Base-by-base conservation (phyloP, 2,888 invertebrate genomes). In the Osmoderma eremita region DNA sequence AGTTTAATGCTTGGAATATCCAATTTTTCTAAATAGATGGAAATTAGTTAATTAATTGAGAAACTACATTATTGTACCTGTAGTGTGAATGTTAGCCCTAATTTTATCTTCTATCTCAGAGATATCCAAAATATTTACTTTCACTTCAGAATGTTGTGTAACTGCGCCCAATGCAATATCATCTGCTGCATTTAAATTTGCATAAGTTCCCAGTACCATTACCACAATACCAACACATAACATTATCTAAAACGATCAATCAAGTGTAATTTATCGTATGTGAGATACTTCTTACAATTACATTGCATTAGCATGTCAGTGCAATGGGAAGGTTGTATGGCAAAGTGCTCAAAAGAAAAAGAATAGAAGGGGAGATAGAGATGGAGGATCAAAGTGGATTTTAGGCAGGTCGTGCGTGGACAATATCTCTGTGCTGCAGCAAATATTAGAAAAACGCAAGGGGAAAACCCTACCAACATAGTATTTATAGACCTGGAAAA, bases 141-240 rank as follows among this genome's bases (percentile, higher is more conserved):
- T 53, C 17, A 68, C 36, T 8, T 39, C 63, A 18, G 64, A 13
- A 13, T 45, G 41, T 41, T 63, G 61, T 2, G 56, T 58, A 39
- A 41, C 48, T 67, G 81, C 76, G 36, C 81, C 84, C 0, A 83
- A 79, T 42, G 82, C 81, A 38, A 86, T 83, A 70, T 87, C 85
- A 72, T 92, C 92, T 0, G 90, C 90, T 0, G 90, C 91, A 78
- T 88, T 92, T 67, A 91, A 84, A 83, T 94, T 97, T 0, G 95
- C 94, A 80, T 92, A 95, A 0, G 97, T 97, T 49, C 97, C 95
- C 49, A 95, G 86, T 17, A 97, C 88, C 88, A 98, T 90, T 65
- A 97, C 89, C 54, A 91, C 87, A n/a, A 95, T 84, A 0, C 97
- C 97, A 70, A 94, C 84, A 50, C 92, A 84, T 45, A 97, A 81